Conservation (phyloP, 2,113 vertebrate genomes). For the Microcebus ravelobensis region DNA sequence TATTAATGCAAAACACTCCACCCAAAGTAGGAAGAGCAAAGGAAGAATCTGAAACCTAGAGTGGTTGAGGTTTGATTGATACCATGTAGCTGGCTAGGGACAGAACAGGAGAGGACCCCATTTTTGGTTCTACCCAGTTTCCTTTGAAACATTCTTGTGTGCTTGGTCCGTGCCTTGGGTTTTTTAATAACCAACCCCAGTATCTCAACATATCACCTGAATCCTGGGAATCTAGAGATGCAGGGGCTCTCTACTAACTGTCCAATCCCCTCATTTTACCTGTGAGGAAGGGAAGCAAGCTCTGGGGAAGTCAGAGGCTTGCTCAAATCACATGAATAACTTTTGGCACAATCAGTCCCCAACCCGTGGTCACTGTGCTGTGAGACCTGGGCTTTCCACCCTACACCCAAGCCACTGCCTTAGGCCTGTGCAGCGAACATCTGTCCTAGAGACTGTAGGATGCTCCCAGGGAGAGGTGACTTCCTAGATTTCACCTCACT, state of each 20-base stretch:
- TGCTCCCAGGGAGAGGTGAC: neutral
- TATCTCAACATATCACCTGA: neutral
- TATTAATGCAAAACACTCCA: neutral
- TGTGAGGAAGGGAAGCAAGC: neutral
- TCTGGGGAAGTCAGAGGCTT: neutral
- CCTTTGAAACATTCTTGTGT: neutral
- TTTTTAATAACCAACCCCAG: neutral
- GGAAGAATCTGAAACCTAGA: neutral
- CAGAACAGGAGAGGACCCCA: neutral
- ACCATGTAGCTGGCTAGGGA: neutral
- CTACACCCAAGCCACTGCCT: too few relatives aligned
- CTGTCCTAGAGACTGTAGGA: neutral
- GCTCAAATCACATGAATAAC: neutral
- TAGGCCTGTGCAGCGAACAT: neutral
- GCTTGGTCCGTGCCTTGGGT: neutral
- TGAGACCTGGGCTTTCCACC: neutral
- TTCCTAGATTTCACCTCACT: neutral
- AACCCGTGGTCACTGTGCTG: neutral
- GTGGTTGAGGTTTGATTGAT: neutral
- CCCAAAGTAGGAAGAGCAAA: neutral
- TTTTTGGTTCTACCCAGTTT: neutral
- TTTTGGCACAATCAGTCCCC: neutral
- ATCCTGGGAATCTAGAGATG: neutral
- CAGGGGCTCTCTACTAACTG: rapidly evolving
- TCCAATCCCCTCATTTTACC: neutral